phyloP scores from a whole-genome alignment of 2,797 vertebrate genomes.

The Sebastes elongatus region DNA sequence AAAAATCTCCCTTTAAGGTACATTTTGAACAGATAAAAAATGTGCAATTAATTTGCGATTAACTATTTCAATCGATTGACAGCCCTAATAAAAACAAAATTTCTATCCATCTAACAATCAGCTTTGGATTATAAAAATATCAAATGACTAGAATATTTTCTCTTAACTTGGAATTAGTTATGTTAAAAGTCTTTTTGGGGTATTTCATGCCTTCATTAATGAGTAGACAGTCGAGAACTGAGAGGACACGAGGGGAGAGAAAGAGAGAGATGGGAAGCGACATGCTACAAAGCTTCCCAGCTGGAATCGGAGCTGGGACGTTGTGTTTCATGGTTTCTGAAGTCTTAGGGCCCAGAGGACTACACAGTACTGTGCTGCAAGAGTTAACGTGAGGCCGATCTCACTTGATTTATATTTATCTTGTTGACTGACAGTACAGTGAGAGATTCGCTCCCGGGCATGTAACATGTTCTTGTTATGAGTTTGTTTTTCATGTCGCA shows the following conservation, averaged over 20 bases:
- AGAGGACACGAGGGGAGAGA: not conserved
- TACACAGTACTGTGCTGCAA: not conserved
- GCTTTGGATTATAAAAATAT: not conserved
- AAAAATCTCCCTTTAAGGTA: no score
- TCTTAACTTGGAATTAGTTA: not conserved
- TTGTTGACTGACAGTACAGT: constrained; percentile 20
- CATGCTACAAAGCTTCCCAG: not conserved
- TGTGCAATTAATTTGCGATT: no score
- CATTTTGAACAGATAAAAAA: no score
- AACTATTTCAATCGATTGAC: no score
- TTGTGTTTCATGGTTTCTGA: not conserved
- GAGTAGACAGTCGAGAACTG: not conserved
- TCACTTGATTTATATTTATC: constrained; percentile 35
- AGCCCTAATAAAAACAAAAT: no score
- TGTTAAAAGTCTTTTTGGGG: not conserved
- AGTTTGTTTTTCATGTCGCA: constrained; percentile 40
- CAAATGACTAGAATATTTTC: not conserved
- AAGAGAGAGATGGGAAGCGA: not conserved
- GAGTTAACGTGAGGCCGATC: constrained; percentile 4
- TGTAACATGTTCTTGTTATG: constrained; percentile 25
- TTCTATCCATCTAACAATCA: no score
- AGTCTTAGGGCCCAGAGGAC: not conserved
- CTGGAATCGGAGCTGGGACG: not conserved
- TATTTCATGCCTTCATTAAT: not conserved
- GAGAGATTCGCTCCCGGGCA: constrained; percentile 6